Evolutionary conservation across 1,140 invertebrate genomes (phyloP), one percentile per base, ranked within the genome.

Genomic region (Trachelipus rathkii): DNA sequence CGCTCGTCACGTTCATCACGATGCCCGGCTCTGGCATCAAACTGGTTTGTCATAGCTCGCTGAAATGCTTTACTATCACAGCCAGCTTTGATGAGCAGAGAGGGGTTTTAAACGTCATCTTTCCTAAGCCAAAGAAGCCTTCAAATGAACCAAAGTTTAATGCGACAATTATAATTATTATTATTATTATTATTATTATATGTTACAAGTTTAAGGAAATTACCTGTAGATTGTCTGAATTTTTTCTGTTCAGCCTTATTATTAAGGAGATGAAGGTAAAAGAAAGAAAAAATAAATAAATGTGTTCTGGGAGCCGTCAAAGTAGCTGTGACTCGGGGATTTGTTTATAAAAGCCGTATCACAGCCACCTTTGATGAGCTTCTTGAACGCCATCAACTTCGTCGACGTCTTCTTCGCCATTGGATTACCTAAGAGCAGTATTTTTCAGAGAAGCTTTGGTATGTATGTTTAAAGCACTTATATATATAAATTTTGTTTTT

Each of bases 61-160:
- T 85, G 81, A 77, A 70, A 74, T 69, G 77, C 82, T 78, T 78
- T 78, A 76, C 83, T 85, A 84, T 85, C 84, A 85, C 84, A 85
- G 84, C 90, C 91, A 92, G 90, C 90, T 91, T 92, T 91, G 90
- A 91, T 91, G 89, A 91, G 89, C 89, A 90, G 86, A 86, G 88
- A 87, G 86, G 85, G 86, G 86, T 85, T 75, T 43, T 44, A 66
- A 13, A 68, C 73, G 4, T 66, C 73, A n/a, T 33, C 23, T 6
- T 7, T 8, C 45, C 33, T 15, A 21, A 24, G 70, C 10, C 23
- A 43, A 13, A 13, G 21, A 43, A n/a, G 23, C 21, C 21, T 15
- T 5, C 44, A 8, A 21, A 43, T 10, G 46, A 21, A 45, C 13
- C n/a, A 45, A 43, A 71, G 11, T n/a, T 24, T 21, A 0, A 9